Conservation (phyloP, 1,140 invertebrate species). For the silkworm (Bombyx mori) region DNA sequence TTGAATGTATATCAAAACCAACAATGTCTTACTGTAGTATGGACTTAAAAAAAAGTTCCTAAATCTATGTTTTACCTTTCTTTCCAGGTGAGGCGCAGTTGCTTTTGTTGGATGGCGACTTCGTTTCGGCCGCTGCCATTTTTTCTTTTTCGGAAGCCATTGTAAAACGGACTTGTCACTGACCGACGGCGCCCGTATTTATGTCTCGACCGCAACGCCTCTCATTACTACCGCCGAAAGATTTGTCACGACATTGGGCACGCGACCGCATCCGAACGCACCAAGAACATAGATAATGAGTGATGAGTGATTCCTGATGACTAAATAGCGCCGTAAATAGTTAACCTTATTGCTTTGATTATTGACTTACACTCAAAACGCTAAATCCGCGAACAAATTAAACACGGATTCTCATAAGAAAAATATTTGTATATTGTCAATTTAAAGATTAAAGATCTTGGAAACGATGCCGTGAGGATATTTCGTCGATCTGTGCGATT, state of each 20-base stretch:
- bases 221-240: slow-evolving; percentile 36
- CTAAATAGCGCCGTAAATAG: slow-evolving; percentile 40
- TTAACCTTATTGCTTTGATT: slow-evolving; percentile 21
- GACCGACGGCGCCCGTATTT: slow-evolving; percentile 26
- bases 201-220: slow-evolving; percentile 28
- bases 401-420: slow-evolving; percentile 19
- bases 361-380: slow-evolving; percentile 42
- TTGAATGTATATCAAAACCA: too few species aligned
- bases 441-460: neutral
- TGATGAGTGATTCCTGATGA: slow-evolving; percentile 42
- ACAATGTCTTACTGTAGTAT: too few species aligned
- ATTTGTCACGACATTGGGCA: slow-evolving; percentile 5
- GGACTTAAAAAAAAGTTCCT: too few species aligned
- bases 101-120: slow-evolving; percentile 61
- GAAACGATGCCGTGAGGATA: neutral
- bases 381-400: slow-evolving; percentile 11
- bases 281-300: slow-evolving; percentile 40
- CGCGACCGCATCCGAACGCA: slow-evolving; percentile 34
- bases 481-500: neutral
- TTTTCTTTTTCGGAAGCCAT: slow-evolving; percentile 65
- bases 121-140: slow-evolving; percentile 53
- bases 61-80: slow-evolving; percentile 39
- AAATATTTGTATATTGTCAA: slow-evolving; percentile 13
- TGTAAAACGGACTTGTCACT: slow-evolving; percentile 25
- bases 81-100: slow-evolving; percentile 65